Percentiles rank a stretch among this genome's conserved stretches.
phyloP scores from a whole-genome alignment of 2,888 invertebrate genomes.

The Pantelozetes paolii region DNA sequence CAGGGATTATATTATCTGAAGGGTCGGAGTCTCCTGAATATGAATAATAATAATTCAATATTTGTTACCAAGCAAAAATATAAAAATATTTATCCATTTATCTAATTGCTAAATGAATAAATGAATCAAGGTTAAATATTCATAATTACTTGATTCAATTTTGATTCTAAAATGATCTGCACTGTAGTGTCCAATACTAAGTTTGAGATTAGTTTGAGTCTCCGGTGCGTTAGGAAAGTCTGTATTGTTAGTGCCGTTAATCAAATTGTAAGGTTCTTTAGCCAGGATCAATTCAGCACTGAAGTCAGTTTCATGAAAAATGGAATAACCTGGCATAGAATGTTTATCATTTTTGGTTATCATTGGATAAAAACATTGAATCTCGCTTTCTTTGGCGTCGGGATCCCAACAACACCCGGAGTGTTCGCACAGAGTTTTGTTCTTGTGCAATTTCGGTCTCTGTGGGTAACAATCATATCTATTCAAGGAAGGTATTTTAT shows the following conservation, averaged over 20 bases:
- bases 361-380: constrained; percentile 32
- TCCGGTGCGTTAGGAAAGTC: background rate
- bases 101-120: too few relatives aligned
- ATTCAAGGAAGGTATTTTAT: background rate
- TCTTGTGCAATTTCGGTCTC: background rate
- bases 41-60: too few relatives aligned
- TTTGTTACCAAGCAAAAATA: too few relatives aligned
- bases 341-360: background rate
- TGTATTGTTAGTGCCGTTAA: background rate
- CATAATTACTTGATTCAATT: constrained; percentile 12
- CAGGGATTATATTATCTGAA: background rate
- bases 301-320: background rate
- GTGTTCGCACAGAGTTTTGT: constrained; percentile 7
- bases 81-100: too few relatives aligned
- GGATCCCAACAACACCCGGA: constrained; percentile 38
- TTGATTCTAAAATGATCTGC: constrained; percentile 19
- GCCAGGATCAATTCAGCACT: background rate
- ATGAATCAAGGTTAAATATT: too few relatives aligned
- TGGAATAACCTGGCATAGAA: constrained; percentile 5
- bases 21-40: too few relatives aligned
- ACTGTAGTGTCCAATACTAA: constrained; percentile 5
- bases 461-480: constrained; percentile 26
- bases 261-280: background rate
- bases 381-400: background rate
- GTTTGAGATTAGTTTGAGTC: too few relatives aligned